phyloP scores from a whole-genome alignment of 2,113 vertebrate genomes.

The Carettochelys insculpta region DNA sequence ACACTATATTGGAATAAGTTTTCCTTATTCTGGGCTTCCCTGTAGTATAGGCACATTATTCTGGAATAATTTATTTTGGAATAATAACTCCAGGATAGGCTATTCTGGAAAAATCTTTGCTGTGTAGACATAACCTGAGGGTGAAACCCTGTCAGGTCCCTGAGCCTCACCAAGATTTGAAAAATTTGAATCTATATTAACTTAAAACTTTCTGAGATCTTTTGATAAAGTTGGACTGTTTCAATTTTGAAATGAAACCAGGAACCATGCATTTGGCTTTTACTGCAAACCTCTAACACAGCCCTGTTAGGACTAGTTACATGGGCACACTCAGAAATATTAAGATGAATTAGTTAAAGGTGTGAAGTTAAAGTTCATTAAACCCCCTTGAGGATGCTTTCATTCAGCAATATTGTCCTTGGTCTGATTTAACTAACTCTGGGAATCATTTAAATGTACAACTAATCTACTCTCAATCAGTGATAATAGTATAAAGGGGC shows the following conservation, averaged over 20 bases:
- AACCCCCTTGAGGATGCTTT: not conserved
- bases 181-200: conserved; percentile 21
- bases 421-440: not conserved
- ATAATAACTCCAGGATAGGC: too few relatives aligned
- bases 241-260: conserved; percentile 15
- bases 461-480: not conserved
- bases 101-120: too few relatives aligned
- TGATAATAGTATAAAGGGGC: not conserved
- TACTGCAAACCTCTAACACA: not conserved
- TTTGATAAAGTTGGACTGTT: conserved; percentile 27
- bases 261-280: not conserved
- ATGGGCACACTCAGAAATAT: not conserved
- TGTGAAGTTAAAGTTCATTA: not conserved
- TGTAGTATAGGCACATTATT: too few relatives aligned
- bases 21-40: too few relatives aligned
- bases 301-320: not conserved
- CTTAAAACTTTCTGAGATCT: not conserved
- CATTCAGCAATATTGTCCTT: not conserved
- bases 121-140: not conserved
- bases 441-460: not conserved
- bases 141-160: conserved; percentile 33
- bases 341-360: not conserved
- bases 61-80: too few relatives aligned
- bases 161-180: conserved; percentile 51
- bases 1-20: too few relatives aligned